Evolutionary conservation across 2,113 vertebrate species (phyloP).

Genomic region (Eira barbara): DNA sequence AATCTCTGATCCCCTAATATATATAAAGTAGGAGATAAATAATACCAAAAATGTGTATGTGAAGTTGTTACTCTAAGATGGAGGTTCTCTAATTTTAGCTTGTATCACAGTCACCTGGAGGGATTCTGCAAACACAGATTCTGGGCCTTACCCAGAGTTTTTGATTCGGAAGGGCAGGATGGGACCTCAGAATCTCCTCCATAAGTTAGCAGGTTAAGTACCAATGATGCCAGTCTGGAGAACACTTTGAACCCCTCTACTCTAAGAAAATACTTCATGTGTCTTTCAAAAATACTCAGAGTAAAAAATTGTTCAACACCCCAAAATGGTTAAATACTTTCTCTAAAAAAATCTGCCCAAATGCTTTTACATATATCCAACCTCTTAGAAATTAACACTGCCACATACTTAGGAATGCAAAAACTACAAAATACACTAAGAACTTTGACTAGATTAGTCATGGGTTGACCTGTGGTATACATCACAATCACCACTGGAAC

Average conservation of each 20-base stretch:
- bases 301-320: neutral
- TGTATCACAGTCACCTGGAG: neutral
- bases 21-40: neutral
- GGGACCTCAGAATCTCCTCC: neutral
- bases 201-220: neutral
- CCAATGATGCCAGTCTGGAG: neutral
- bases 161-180: neutral
- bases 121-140: slow-evolving; percentile 7
- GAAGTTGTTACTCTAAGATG: neutral
- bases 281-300: neutral
- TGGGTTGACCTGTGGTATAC: neutral
- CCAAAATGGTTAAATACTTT: neutral
- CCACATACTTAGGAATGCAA: neutral
- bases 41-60: neutral
- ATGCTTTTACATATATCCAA: neutral
- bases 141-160: neutral
- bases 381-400: neutral
- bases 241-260: neutral
- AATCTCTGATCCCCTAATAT: neutral
- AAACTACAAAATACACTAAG: neutral
- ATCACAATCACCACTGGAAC: neutral
- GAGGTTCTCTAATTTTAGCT: neutral
- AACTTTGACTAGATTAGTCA: neutral
- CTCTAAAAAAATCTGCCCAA: neutral
- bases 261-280: neutral